These are phyloP conservation scores for Sesia bembeciformis DNA, from an alignment of 2,888 invertebrate genomes.

Conservation along the genomic window DNA sequence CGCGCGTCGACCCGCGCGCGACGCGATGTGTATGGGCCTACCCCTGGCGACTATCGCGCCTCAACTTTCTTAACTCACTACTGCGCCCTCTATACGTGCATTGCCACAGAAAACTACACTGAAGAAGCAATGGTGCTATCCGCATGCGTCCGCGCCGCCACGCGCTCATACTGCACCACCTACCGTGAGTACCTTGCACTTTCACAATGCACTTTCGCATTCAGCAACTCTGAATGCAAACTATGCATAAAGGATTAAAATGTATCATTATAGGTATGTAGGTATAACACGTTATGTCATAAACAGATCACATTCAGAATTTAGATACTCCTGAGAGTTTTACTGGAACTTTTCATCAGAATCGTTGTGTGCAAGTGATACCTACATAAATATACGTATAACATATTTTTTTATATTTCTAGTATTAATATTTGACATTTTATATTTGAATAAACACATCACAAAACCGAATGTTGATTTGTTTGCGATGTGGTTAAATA, in stretches of 20 bases:
- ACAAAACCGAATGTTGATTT: too few species aligned
- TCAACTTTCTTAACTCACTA: background rate
- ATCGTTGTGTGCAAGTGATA: too few species aligned
- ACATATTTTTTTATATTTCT: too few species aligned
- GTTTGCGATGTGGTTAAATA: too few species aligned
- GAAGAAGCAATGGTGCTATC: slow-evolving; percentile 47
- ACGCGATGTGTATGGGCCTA: slow-evolving; percentile 1
- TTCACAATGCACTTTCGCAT: background rate
- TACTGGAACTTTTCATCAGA: too few species aligned
- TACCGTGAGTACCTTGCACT: slow-evolving; percentile 46
- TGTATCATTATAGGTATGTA: too few species aligned
- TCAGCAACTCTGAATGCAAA: background rate
- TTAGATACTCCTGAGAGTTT: too few species aligned
- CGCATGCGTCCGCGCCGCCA: slow-evolving; percentile 58
- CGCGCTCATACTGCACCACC: slow-evolving; percentile 42
- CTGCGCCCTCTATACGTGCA: background rate
- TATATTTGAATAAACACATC: too few species aligned
- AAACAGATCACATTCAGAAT: too few species aligned
- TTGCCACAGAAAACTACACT: background rate
- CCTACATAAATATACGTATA: too few species aligned
- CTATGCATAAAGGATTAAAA: background rate
- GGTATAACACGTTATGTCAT: too few species aligned
- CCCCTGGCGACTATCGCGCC: slow-evolving; percentile 5
- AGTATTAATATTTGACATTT: too few species aligned
- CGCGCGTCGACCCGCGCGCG: slow-evolving; percentile 5